Percentiles rank a stretch among this genome's conserved stretches.
phyloP scores from a whole-genome alignment of 1,140 invertebrate species.

The Lepidurus couesii region DNA sequence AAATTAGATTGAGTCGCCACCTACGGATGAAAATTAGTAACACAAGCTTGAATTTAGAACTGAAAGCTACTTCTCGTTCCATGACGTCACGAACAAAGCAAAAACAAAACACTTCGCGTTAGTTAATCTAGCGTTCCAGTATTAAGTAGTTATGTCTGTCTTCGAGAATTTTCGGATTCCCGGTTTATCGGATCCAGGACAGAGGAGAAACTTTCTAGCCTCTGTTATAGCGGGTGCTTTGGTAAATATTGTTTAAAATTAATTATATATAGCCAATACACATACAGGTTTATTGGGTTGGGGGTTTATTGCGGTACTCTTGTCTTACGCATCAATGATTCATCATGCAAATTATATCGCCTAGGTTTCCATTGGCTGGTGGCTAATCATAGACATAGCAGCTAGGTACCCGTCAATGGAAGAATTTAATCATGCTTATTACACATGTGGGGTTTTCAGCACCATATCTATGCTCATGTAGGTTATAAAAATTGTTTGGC shows the following conservation, averaged over 20 bases:
- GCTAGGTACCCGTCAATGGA: conserved; percentile 60
- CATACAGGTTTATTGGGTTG: conserved; percentile 31
- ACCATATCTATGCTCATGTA: conserved; percentile 92
- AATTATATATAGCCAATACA: conserved; percentile 21
- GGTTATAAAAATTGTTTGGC: conserved; percentile 41
- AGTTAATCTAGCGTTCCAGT: neutral
- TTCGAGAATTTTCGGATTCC: conserved; percentile 28
- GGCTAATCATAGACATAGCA: conserved; percentile 93
- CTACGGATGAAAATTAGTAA: too few relatives aligned
- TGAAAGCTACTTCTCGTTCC: too few relatives aligned
- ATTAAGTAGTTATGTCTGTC: conserved; percentile 25
- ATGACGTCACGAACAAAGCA: too few relatives aligned
- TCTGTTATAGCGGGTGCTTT: conserved; percentile 75
- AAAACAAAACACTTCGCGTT: too few relatives aligned
- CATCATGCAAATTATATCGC: conserved; percentile 42
- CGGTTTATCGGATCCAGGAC: conserved; percentile 59
- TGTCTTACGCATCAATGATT: conserved; percentile 1
- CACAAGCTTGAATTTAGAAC: too few relatives aligned
- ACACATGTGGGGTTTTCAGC: conserved; percentile 89
- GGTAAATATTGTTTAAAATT: conserved; percentile 51
- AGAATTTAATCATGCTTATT: conserved; percentile 69
- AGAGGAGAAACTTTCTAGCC: conserved; percentile 72
- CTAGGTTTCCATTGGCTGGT: conserved; percentile 94
- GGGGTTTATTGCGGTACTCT: conserved; percentile 18
- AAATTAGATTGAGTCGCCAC: too few relatives aligned